Evolutionary conservation across 2,113 vertebrate species (phyloP).

Genomic region (Scalopus aquaticus): DNA sequence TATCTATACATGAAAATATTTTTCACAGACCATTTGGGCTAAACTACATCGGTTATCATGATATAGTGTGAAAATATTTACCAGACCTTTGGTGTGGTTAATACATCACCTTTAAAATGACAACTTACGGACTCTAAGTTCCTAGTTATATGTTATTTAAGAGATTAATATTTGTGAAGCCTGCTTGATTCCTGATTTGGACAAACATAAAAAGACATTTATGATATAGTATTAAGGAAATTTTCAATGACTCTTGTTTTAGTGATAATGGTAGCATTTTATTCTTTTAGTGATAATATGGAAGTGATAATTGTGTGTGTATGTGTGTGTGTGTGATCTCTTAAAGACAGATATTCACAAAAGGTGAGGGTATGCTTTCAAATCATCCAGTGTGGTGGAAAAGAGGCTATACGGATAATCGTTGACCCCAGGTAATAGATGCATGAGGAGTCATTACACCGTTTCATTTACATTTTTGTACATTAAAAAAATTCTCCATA

Average conservation of each 20-base stretch:
- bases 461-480: background rate
- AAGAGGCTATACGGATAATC: background rate
- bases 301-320: background rate
- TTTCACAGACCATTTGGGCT: background rate
- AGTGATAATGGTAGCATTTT: background rate
- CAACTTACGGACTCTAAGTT: background rate
- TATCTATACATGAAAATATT: background rate
- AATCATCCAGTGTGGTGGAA: background rate
- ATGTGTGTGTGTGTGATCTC: background rate
- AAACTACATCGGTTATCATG: background rate
- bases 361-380: background rate
- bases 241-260: background rate
- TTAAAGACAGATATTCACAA: background rate
- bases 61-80: slow-evolving; percentile 11
- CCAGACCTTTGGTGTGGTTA: background rate
- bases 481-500: background rate
- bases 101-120: slow-evolving; percentile 29
- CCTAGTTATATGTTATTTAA: background rate
- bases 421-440: background rate
- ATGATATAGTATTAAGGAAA: background rate
- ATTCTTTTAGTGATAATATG: background rate
- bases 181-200: background rate
- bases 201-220: background rate
- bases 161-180: background rate
- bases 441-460: background rate